Conservation (phyloP, 2,113 vertebrate species). For the Zingel zingel region DNA sequence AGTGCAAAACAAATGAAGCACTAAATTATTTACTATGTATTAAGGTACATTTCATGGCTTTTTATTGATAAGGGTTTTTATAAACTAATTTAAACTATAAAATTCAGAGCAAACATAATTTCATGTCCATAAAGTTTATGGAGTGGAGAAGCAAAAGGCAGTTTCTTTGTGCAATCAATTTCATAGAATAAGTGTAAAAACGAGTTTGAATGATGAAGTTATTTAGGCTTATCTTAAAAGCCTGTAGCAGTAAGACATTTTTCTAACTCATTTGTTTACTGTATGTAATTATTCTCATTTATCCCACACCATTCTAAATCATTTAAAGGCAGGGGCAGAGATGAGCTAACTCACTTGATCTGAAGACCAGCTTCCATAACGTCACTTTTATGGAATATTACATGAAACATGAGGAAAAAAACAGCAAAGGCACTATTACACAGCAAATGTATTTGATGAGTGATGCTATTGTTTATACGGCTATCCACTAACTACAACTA, state of each 20-base stretch:
- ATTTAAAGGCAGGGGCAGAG: background rate
- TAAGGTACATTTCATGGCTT: slow-evolving; percentile 7
- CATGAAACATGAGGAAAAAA: background rate
- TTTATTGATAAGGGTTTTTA: slow-evolving; percentile 1
- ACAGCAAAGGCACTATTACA: background rate
- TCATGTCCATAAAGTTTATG: slow-evolving; percentile 14
- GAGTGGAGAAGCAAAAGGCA: background rate
- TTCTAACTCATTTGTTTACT: slow-evolving; percentile 15
- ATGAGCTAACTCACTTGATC: background rate
- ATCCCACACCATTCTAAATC: background rate
- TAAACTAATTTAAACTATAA: slow-evolving; percentile 1
- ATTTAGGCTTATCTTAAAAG: slow-evolving; percentile 24
- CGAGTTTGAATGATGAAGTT: background rate
- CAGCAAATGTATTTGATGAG: slow-evolving; percentile 16
- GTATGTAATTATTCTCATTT: slow-evolving; percentile 18
- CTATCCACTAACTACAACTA: slow-evolving; percentile 21
- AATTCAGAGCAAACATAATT: slow-evolving; percentile 3
- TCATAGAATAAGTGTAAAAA: background rate
- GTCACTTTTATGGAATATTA: slow-evolving; percentile 9
- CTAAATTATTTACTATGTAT: background rate
- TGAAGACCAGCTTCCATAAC: background rate
- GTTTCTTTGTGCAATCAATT: background rate
- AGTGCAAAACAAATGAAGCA: background rate
- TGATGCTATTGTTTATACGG: slow-evolving; percentile 10
- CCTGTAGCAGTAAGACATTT: background rate